phyloP scores from a whole-genome alignment of 2,797 vertebrate species.

The Peromyscus nudipes region DNA sequence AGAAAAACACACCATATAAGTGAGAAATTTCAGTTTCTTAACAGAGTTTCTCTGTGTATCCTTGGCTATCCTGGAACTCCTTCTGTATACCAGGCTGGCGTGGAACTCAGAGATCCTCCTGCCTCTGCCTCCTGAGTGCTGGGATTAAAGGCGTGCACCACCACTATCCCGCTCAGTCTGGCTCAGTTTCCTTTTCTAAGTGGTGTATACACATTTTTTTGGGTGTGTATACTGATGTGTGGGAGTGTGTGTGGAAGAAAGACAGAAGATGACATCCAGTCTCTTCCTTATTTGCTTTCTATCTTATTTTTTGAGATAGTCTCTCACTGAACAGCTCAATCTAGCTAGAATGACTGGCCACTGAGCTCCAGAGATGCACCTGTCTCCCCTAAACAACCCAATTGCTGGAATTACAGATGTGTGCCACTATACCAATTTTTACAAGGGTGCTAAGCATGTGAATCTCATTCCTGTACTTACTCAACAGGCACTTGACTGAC shows the following conservation, averaged over 20 bases:
- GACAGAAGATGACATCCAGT: not conserved
- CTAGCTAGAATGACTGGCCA: too few species aligned
- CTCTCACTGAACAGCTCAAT: not conserved
- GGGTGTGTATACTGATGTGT: not conserved
- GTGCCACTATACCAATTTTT: not conserved
- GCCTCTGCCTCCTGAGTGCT: too few species aligned
- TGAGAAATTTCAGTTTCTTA: not conserved
- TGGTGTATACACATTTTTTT: not conserved
- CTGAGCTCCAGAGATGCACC: not conserved
- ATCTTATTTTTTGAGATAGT: not conserved
- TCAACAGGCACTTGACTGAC: not conserved
- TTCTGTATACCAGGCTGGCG: too few species aligned
- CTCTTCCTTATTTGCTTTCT: too few species aligned
- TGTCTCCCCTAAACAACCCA: not conserved
- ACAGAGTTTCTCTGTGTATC: too few species aligned
- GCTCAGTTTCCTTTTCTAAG: not conserved
- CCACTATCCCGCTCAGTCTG: not conserved
- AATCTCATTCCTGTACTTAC: too few species aligned
- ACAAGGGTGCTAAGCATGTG: not conserved
- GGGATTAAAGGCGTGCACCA: too few species aligned
- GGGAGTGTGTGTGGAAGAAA: not conserved
- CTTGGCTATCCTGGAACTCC: too few species aligned
- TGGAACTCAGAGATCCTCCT: too few species aligned
- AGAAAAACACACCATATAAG: slow-evolving; percentile 46
- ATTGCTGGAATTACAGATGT: not conserved